Base-by-base conservation (phyloP, 2,888 invertebrate species). In the Standfussiana lucernea region DNA sequence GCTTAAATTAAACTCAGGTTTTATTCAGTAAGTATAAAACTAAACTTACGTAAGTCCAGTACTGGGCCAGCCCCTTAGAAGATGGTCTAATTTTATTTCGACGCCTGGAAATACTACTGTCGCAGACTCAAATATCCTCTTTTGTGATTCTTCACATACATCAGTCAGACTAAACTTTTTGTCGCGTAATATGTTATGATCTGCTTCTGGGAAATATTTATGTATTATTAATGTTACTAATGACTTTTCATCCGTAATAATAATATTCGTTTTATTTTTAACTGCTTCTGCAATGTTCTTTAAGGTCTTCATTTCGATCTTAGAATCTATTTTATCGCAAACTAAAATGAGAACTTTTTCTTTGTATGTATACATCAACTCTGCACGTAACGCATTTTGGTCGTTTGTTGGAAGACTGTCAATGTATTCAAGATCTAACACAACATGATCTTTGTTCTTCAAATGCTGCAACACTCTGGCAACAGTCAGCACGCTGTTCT, bases 341-440 rank as follows among this genome's bases (percentile, higher is more conserved):
- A 73, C 18, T 18, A 77, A 42, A 62, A 77, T 68, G n/a, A 77
- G 3, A 21, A 64, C 13, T 28, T 50, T 68, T 21, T 28, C 42
- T 13, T 15, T 2, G 35, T 40, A 18, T 15, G 35, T 28, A 4
- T 62, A 53, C 15, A 8, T 11, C 2, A 77, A 42, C n/a, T 77
- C 77, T 6, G 2, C 24, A 53, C 50, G 37, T 42, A 77, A 24
- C 5, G 42, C n/a, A 24, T 42, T 42, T 18, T 35, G 47, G 15
- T 77, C 77, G 21, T 62, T 37, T 3, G 18, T 24, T 35, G 75
- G 68, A 18, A 77, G 61, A 8, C 62, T 21, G 5, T 50, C 28
- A n/a, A 77, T 35, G 32, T 73, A 67, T 53, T 68, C 45, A 53
- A 77, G 6, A 42, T 77, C 77, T 67, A 73, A 45, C 21, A 77